Base-by-base conservation (phyloP, 2,797 vertebrate genomes). In the Lepus oiostolus region DNA sequence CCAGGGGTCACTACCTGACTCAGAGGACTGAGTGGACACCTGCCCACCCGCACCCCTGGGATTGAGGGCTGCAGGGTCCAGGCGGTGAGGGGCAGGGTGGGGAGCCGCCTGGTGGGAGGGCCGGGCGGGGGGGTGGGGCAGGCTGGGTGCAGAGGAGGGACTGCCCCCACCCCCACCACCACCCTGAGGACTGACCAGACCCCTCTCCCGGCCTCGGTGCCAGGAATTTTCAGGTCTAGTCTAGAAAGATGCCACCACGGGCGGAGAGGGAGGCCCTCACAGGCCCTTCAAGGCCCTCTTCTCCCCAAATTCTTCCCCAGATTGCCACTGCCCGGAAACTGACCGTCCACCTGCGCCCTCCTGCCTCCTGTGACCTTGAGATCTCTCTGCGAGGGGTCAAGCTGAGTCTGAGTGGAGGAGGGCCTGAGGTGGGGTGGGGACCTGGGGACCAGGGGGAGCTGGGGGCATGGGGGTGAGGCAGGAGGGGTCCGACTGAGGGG, bases 341-440 rank as follows among this genome's bases (percentile, higher is more conserved):
- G 95, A 99, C 99, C 0, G 99, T 99, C 7, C 99, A 99, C 42
- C 98, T 99, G 97, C 98, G 99, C 67, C 99, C 99, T 13, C 99
- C 99, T 0, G 99, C 99, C 95, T 98, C 99, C 96, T 99, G 99
- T 86, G 99, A 99, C 97, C 97, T 99, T 86, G 99, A 99, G 97
- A 99, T 99, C 96, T 99, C 99, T 52, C 98, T 99, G 93, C 99
- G 99, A 97, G 99, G 99, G 83, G 99, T 99, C 94, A 99, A 99
- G 96, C 98, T 99, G 93, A 99, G 99, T 92, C 99, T 99, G 97
- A 98, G 99, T 21, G 99, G 99, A 95, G 99, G 98, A 83, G 98
- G 99, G 88, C 97, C 96, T 19, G 98, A 99, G 96, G 94, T 97
- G 77, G 70, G 90, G 24, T 13, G 24, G 71, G 68, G 42, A 5